Conservation (phyloP, 2,888 invertebrate genomes). For the Lathronympha strigana region DNA sequence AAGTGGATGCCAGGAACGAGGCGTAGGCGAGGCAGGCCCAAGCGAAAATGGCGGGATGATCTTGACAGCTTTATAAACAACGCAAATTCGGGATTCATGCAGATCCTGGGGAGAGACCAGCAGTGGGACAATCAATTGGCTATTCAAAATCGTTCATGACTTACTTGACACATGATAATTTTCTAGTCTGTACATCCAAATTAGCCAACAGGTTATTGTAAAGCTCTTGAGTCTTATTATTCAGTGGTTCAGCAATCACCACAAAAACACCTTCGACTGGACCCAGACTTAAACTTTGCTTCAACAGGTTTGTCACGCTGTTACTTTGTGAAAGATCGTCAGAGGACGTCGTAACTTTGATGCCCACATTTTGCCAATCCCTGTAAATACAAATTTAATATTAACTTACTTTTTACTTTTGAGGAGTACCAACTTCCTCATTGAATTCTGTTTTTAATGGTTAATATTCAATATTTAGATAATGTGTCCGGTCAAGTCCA, state of each 20-base stretch:
- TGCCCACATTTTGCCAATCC: constrained; percentile 43
- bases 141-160: too few relatives aligned
- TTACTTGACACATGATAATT: constrained; percentile 45
- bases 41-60: too few relatives aligned
- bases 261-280: constrained; percentile 45
- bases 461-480: too few relatives aligned
- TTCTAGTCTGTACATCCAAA: constrained; percentile 46
- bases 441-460: too few relatives aligned
- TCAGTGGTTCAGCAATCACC: constrained; percentile 22
- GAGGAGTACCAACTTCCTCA: not conserved
- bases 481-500: too few relatives aligned
- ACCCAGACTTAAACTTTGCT: constrained; percentile 25
- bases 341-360: constrained; percentile 41
- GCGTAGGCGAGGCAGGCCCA: too few relatives aligned
- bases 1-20: too few relatives aligned
- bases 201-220: constrained; percentile 40
- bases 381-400: constrained; percentile 36
- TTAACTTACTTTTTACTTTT: constrained; percentile 29
- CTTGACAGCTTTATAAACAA: too few relatives aligned
- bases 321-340: constrained; percentile 31
- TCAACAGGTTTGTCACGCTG: constrained; percentile 31
- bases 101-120: too few relatives aligned
- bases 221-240: constrained; percentile 7
- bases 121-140: too few relatives aligned
- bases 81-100: too few relatives aligned